Evolutionary conservation across 1,140 invertebrate species (phyloP).

Genomic region (Trachelipus rathkii): DNA sequence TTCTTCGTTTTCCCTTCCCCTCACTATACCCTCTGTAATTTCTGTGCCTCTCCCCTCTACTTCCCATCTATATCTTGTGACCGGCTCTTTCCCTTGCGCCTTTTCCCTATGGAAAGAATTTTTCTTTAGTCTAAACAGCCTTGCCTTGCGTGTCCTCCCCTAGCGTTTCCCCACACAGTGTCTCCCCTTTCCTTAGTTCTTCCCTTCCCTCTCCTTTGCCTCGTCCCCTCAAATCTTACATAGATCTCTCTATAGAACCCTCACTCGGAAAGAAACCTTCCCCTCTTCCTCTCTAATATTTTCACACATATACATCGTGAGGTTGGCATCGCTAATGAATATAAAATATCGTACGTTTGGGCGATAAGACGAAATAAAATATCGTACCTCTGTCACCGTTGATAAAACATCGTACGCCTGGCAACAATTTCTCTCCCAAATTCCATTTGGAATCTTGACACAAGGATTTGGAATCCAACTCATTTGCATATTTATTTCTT

Average conservation of each 20-base stretch:
- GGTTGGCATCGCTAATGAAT: background rate
- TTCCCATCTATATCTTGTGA: too few relatives aligned
- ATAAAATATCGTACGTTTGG: background rate
- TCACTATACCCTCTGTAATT: background rate
- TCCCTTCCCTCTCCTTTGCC: background rate
- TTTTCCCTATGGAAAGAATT: background rate
- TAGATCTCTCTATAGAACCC: background rate
- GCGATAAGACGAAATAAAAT: background rate
- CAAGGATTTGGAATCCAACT: constrained; percentile 7
- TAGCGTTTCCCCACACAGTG: background rate
- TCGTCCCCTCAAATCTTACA: constrained; percentile 1
- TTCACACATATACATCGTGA: too few relatives aligned
- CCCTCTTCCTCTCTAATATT: background rate
- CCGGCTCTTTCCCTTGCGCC: background rate
- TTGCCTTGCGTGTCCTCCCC: background rate
- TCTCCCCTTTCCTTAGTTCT: background rate
- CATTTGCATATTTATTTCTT: constrained; percentile 13
- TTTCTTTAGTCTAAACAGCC: constrained; percentile 1
- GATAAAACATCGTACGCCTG: background rate
- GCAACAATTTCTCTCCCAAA: background rate
- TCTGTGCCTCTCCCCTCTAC: background rate
- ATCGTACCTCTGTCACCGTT: background rate
- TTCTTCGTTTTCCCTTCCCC: background rate
- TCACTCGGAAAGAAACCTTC: background rate
- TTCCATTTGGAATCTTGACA: constrained; percentile 12